Percentiles rank a stretch among this genome's conserved stretches.
Evolutionary conservation across 1,140 invertebrate genomes (phyloP).

Genomic region (Nasonia vitripennis): DNA sequence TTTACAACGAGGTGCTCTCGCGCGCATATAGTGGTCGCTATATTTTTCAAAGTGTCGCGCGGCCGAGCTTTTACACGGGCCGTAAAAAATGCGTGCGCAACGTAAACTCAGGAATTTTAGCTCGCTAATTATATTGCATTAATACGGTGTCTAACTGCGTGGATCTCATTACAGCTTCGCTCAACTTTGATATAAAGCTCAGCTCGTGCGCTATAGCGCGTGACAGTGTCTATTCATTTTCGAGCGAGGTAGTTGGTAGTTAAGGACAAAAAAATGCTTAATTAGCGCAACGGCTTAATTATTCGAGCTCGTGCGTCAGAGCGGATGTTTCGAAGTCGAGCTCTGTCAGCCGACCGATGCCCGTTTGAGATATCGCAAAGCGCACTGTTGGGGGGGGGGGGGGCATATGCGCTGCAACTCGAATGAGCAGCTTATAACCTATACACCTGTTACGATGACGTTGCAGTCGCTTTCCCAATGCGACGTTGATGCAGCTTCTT

Average conservation of each 20-base stretch:
- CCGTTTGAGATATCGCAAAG: conserved; percentile 6
- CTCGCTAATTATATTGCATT: background rate
- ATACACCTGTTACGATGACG: conserved; percentile 14
- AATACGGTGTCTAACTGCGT: background rate
- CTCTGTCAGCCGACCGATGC: background rate
- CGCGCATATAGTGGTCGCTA: no score
- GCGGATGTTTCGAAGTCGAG: background rate
- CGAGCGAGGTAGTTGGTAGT: background rate
- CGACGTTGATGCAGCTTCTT: conserved; percentile 21
- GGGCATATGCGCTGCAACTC: background rate
- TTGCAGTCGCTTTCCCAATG: conserved; percentile 10
- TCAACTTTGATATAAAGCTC: background rate
- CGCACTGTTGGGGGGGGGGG: background rate
- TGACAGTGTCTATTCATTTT: background rate
- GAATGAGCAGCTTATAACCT: conserved; percentile 29
- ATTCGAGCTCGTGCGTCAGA: background rate
- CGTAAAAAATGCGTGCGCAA: background rate
- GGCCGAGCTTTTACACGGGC: background rate
- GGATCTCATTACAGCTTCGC: background rate
- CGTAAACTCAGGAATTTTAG: background rate
- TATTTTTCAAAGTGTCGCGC: background rate
- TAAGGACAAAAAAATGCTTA: background rate
- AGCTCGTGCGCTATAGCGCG: background rate
- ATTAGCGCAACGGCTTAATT: background rate
- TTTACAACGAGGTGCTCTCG: background rate